A percentile compares a stretch with the other conserved stretches of the same genome.
Evolutionary conservation across 2,797 vertebrate species (phyloP).

Genomic region (Pantherophis vulpinus): DNA sequence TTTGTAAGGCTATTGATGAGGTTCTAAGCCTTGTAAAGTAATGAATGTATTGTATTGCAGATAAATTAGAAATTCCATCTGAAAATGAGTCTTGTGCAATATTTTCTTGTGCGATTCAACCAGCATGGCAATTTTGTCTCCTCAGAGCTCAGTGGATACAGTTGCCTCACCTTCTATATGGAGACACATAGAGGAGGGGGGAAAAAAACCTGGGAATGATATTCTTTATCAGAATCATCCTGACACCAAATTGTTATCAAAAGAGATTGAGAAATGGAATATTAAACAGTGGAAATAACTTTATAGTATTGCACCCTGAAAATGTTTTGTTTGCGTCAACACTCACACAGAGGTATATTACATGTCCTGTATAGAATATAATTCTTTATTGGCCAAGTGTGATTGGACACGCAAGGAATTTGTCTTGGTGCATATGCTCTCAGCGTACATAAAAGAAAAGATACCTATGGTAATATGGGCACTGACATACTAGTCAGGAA

Average conservation of each 20-base stretch:
- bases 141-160: background rate
- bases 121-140: background rate
- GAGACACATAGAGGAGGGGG: background rate
- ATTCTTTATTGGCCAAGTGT: too few species aligned
- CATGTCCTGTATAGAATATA: background rate
- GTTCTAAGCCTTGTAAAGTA: background rate
- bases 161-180: background rate
- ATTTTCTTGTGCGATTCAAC: background rate
- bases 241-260: background rate
- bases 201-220: background rate
- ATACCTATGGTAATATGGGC: too few species aligned
- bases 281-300: background rate
- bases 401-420: too few species aligned
- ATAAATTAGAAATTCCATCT: background rate
- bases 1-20: background rate
- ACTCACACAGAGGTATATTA: background rate
- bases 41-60: background rate
- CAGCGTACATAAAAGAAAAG: too few species aligned
- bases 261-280: background rate
- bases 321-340: background rate
- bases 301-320: background rate
- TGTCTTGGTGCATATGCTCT: too few species aligned
- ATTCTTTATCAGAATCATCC: background rate
- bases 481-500: background rate
- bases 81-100: background rate